Conservation (phyloP, 1,140 invertebrate genomes). For the Psix sp. region DNA sequence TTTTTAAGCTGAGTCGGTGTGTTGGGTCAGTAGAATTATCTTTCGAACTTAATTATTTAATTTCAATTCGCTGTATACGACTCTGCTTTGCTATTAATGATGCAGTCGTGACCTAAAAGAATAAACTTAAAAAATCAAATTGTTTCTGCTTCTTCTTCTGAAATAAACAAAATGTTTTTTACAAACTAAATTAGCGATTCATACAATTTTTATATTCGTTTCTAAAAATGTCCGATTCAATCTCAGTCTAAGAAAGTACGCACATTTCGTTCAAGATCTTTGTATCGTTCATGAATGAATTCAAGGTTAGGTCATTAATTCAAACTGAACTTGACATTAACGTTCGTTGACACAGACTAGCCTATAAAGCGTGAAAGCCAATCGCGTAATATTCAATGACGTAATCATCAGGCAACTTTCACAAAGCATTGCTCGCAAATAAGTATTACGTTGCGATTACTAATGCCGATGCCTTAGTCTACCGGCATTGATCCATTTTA, state of each 20-base stretch:
- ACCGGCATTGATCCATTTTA: constrained; percentile 53
- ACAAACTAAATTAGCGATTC: too few relatives aligned
- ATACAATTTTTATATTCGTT: too few relatives aligned
- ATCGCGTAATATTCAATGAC: constrained; percentile 57
- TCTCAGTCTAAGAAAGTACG: too few relatives aligned
- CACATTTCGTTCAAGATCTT: too few relatives aligned
- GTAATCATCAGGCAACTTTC: constrained; percentile 58
- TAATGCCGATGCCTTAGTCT: constrained; percentile 39
- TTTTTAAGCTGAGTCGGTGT: constrained; percentile 1
- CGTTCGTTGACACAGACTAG: constrained; percentile 51
- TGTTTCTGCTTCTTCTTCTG: too few relatives aligned
- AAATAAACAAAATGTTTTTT: too few relatives aligned
- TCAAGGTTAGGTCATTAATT: too few relatives aligned
- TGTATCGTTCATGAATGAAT: too few relatives aligned
- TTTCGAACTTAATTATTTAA: constrained; percentile 8
- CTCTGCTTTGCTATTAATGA: too few relatives aligned
- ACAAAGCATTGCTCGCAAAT: constrained; percentile 48
- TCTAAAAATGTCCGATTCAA: too few relatives aligned
- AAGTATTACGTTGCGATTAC: constrained; percentile 56
- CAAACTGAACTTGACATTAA: constrained; percentile 59
- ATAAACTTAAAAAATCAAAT: too few relatives aligned
- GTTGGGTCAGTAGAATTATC: constrained; percentile 6
- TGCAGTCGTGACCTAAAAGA: too few relatives aligned
- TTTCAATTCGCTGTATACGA: constrained; percentile 8
- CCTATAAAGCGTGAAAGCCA: constrained; percentile 53